Base-by-base conservation (phyloP, 2,888 invertebrate species). In the Tiphia femorata region DNA sequence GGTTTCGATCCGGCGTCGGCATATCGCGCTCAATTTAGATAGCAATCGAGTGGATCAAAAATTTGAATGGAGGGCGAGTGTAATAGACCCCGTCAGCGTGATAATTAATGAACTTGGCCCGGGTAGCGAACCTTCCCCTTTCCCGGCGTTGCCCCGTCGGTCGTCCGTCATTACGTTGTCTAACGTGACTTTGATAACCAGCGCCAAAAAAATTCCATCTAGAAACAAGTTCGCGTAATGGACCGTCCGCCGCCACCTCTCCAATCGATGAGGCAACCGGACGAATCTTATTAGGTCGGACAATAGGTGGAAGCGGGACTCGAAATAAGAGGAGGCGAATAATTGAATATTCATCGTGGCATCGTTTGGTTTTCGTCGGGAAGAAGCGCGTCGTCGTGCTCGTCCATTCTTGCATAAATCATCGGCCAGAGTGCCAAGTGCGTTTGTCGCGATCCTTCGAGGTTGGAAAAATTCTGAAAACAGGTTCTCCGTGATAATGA, bases 51-150 rank as follows among this genome's bases (percentile, higher is more conserved):
- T 56, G 70, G 61, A 64, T 71, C 67, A 67, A 63, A 75, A 71
- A 65, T 72, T 70, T 63, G 64, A 64, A 72, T 58, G 62, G 62
- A 53, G 59, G 62, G 44, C 47, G 64, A 62, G 43, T 68, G 72
- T 68, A 69, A 71, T 67, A 69, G 68, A 67, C 57, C 65, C 67
- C 70, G 69, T 73, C 78, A 75, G 65, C 51, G 44, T 49, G 64
- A 59, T 77, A 77, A 77, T 78, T 78, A 78, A 78, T 75, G 72
- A 73, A 73, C 62, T 52, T 46, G 49, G 48, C n/a, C 47, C 29
- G 8, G 3, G 35, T 42, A 44, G 49, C 41, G 33, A 44, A 47
- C 55, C 49, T 14, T 49, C 42, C 44, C 27, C 44, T 50, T 59
- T 47, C 52, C 50, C 65, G 52, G 64, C 64, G 54, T 70, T 68